Percentiles rank a stretch among this genome's conserved stretches.
Conservation (phyloP, 2,888 invertebrate species). For the Trichogramma evanescens region DNA sequence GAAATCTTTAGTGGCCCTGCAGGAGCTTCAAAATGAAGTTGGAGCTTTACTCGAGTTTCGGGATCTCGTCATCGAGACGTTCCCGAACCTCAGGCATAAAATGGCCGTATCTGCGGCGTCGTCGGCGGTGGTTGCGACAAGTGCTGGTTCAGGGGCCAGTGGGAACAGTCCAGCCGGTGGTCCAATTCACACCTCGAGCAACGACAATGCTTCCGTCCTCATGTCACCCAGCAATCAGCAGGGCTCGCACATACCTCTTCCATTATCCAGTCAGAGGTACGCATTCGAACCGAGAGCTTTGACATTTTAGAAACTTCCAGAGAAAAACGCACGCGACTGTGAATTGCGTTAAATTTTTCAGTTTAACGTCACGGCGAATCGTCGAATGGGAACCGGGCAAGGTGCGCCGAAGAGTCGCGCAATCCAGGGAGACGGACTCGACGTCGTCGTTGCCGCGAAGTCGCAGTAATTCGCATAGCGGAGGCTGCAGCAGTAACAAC, state of each 20-base stretch:
- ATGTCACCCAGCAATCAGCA: conserved; percentile 48
- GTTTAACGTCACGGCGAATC: conserved; percentile 45
- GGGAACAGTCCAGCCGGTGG: conserved; percentile 19
- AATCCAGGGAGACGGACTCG: conserved; percentile 31
- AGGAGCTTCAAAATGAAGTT: conserved; percentile 91
- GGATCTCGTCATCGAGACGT: conserved; percentile 90
- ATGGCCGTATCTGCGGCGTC: conserved; percentile 62
- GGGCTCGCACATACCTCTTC: conserved; percentile 43
- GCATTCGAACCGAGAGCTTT: too few relatives aligned
- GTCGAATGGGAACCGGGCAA: conserved; percentile 72
- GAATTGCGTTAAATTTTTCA: conserved; percentile 20
- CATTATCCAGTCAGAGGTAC: conserved; percentile 36
- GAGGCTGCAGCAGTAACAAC: conserved; percentile 46
- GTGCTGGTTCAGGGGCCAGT: conserved; percentile 31
- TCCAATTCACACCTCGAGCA: conserved; percentile 4
- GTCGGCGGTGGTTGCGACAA: conserved; percentile 28
- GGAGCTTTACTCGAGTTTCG: conserved; percentile 84
- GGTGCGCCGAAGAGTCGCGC: conserved; percentile 55
- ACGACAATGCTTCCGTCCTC: conserved; percentile 49
- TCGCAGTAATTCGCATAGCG: conserved; percentile 59
- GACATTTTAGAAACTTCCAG: too few relatives aligned
- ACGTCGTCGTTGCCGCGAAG: conserved; percentile 53
- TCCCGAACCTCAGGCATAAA: conserved; percentile 83
- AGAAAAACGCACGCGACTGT: not conserved
- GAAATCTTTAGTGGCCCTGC: conserved; percentile 77